Conservation (phyloP, 53 echinoderm and acorn worm species). For the Mesocentrotus franciscanus region DNA sequence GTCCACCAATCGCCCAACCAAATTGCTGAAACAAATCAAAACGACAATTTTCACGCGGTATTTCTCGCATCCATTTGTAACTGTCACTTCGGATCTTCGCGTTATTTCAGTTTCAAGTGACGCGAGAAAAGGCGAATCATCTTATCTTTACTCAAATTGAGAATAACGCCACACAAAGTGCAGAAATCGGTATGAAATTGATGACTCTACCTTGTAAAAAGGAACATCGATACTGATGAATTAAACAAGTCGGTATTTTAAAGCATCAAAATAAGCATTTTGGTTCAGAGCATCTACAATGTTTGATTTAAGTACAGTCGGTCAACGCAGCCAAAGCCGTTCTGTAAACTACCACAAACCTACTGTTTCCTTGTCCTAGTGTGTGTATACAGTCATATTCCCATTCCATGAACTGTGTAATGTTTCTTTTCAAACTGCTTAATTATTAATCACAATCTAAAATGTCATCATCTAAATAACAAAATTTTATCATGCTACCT, state of each 20-base stretch:
- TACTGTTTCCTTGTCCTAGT: too few relatives aligned
- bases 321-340: background rate
- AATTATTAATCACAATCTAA: too few relatives aligned
- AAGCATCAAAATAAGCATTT: background rate
- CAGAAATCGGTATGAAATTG: background rate
- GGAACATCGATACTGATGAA: background rate
- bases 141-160: background rate
- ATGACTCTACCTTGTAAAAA: background rate
- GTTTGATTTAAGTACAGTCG: background rate
- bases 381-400: too few relatives aligned
- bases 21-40: conserved; percentile 45
- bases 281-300: background rate
- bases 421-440: too few relatives aligned
- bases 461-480: too few relatives aligned
- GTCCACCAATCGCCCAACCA: conserved; percentile 33
- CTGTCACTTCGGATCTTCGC: conserved; percentile 26
- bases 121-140: background rate
- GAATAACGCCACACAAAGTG: background rate
- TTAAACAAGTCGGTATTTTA: background rate
- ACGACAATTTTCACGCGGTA: conserved; percentile 58
- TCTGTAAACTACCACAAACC: background rate
- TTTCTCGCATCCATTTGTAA: conserved; percentile 48
- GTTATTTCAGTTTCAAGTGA: conserved; percentile 35
- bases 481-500: too few relatives aligned
- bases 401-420: too few relatives aligned